Conservation (phyloP, 2,888 invertebrate species). For the Phaedon cochleariae region DNA sequence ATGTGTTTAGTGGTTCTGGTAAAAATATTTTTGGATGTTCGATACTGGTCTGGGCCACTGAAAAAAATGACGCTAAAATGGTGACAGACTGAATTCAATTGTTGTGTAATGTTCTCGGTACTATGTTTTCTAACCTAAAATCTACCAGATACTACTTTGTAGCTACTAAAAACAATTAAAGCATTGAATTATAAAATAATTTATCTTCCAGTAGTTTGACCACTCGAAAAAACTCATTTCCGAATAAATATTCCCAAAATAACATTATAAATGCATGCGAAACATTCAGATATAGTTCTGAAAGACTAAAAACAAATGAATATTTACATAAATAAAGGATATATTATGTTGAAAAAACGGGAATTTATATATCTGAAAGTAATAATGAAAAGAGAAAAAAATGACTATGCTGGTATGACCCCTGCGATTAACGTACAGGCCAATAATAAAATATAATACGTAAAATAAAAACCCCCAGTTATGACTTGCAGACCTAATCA, state of each 20-base stretch:
- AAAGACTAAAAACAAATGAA: constrained; percentile 25
- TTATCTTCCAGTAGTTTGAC: constrained; percentile 22
- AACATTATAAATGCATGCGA: constrained; percentile 55
- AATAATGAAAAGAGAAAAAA: constrained; percentile 35
- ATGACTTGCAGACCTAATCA: constrained; percentile 45
- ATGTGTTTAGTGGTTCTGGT: background rate
- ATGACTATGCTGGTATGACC: constrained; percentile 40
- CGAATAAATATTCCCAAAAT: constrained; percentile 55
- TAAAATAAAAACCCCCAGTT: constrained; percentile 41
- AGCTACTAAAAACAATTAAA: constrained; percentile 53
- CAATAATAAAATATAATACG: constrained; percentile 43
- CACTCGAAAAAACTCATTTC: constrained; percentile 24
- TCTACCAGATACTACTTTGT: constrained; percentile 49
- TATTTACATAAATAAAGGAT: constrained; percentile 37
- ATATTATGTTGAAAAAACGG: constrained; percentile 28
- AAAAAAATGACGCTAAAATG: background rate
- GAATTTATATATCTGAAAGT: constrained; percentile 27
- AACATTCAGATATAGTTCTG: constrained; percentile 32
- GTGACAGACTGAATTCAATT: background rate
- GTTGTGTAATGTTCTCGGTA: background rate
- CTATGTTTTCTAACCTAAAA: constrained; percentile 20
- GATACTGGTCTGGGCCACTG: background rate
- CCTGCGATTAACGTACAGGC: constrained; percentile 34
- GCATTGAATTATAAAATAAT: constrained; percentile 41
- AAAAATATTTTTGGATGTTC: background rate